Evolutionary conservation across 2,113 vertebrate species (phyloP).

Genomic region (Platanista minor): DNA sequence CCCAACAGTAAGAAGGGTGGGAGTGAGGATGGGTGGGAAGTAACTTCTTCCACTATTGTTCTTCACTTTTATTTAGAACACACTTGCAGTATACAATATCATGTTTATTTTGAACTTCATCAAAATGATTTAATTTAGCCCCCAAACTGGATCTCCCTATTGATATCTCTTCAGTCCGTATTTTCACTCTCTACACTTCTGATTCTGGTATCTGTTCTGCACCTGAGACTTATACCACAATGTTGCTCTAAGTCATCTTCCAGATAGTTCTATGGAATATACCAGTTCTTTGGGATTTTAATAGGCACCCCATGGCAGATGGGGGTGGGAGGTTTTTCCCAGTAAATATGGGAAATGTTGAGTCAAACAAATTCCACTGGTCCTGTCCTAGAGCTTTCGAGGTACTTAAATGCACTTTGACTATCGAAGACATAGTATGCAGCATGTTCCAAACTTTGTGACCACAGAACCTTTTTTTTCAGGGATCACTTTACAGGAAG

Average conservation of each 20-base stretch:
- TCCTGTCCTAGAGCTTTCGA: not conserved
- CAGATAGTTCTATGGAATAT: not conserved
- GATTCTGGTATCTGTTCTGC: constrained; percentile 9
- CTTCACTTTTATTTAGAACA: not conserved
- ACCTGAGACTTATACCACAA: not conserved
- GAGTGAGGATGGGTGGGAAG: not conserved
- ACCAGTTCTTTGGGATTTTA: not conserved
- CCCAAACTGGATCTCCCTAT: not conserved
- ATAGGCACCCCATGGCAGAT: not conserved
- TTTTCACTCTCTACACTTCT: not conserved
- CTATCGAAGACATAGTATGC: not conserved
- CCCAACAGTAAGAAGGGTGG: not conserved
- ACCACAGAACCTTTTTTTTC: not conserved
- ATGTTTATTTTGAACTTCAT: not conserved
- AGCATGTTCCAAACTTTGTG: not conserved
- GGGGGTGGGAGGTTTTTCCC: not conserved
- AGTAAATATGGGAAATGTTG: not conserved
- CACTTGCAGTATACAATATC: not conserved
- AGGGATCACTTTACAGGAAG: not conserved
- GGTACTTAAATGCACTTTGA: not conserved
- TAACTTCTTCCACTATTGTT: not conserved
- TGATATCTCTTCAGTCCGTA: not conserved
- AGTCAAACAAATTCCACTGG: not conserved
- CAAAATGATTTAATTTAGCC: constrained; percentile 20
- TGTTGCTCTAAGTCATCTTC: not conserved